These are phyloP conservation scores for Silurus asotus DNA, from an alignment of 2,113 vertebrate genomes.

Conservation along the genomic window DNA sequence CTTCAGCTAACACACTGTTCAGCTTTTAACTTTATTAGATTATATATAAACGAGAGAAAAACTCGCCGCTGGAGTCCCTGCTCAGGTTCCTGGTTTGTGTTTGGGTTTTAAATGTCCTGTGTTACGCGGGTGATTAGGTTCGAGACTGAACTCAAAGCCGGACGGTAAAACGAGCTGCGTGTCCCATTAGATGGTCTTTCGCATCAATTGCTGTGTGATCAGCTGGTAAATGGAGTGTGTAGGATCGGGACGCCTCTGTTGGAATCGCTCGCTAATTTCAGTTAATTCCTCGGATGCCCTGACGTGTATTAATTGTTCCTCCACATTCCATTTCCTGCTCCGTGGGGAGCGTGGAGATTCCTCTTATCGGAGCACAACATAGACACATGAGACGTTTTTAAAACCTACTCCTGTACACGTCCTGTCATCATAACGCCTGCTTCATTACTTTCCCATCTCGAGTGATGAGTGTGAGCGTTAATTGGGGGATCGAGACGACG, in stretches of 20 bases:
- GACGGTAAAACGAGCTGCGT: neutral
- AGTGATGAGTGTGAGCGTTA: neutral
- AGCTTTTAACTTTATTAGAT: neutral
- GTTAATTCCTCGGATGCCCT: conserved; percentile 70
- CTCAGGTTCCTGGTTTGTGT: neutral
- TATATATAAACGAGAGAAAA: neutral
- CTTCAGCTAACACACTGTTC: neutral
- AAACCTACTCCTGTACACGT: neutral
- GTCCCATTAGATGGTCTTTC: neutral
- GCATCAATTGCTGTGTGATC: conserved; percentile 25
- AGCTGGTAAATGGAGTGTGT: conserved; percentile 52
- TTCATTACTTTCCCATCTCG: neutral
- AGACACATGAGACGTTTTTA: neutral
- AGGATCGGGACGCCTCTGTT: conserved; percentile 52
- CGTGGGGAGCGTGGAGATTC: neutral
- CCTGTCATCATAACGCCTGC: neutral
- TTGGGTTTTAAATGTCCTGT: neutral
- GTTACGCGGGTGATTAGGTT: conserved; percentile 25
- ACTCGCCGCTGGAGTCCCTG: neutral
- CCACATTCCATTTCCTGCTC: conserved; percentile 57
- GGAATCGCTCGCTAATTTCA: conserved; percentile 69
- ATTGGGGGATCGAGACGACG: neutral
- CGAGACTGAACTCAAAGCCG: neutral
- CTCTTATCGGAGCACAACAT: neutral
- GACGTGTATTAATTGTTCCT: conserved; percentile 65